phyloP scores from a whole-genome alignment of 2,113 vertebrate genomes.

The Rhipidura dahli region DNA sequence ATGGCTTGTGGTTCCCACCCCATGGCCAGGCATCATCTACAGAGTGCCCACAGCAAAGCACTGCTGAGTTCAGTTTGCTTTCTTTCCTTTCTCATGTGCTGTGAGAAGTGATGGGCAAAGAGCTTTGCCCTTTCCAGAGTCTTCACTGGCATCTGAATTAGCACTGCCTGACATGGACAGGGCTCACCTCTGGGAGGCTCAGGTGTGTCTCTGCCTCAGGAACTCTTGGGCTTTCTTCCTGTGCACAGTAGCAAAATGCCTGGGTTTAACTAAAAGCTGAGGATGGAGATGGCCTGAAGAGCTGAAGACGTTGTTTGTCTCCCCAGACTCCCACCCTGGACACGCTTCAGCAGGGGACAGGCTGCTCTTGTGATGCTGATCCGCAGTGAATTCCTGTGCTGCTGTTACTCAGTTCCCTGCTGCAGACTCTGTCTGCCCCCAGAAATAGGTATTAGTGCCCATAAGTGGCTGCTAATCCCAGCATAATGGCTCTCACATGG shows the following conservation, averaged over 20 bases:
- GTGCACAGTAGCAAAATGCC: neutral
- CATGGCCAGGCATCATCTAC: neutral
- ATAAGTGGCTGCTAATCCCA: constrained; percentile 1
- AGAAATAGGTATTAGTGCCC: constrained; percentile 15
- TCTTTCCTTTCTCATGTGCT: neutral
- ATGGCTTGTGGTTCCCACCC: neutral
- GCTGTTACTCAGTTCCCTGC: neutral
- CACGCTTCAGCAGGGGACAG: neutral
- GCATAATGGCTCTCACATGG: neutral
- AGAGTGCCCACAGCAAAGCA: neutral
- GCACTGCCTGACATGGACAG: neutral
- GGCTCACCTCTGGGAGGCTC: neutral
- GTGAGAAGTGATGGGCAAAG: neutral
- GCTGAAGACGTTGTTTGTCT: neutral
- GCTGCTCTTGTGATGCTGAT: neutral
- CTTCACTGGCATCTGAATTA: constrained; percentile 13
- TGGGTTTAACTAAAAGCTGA: neutral
- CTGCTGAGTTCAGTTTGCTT: neutral
- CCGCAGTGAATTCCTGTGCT: neutral
- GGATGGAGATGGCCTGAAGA: neutral
- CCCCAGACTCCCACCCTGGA: neutral
- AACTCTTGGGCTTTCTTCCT: neutral
- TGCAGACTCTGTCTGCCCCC: neutral
- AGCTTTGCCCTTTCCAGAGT: neutral
- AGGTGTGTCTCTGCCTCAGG: neutral